These are phyloP conservation scores for Lithosia quadra DNA, from an alignment of 2,888 invertebrate genomes.

Conservation along the genomic window DNA sequence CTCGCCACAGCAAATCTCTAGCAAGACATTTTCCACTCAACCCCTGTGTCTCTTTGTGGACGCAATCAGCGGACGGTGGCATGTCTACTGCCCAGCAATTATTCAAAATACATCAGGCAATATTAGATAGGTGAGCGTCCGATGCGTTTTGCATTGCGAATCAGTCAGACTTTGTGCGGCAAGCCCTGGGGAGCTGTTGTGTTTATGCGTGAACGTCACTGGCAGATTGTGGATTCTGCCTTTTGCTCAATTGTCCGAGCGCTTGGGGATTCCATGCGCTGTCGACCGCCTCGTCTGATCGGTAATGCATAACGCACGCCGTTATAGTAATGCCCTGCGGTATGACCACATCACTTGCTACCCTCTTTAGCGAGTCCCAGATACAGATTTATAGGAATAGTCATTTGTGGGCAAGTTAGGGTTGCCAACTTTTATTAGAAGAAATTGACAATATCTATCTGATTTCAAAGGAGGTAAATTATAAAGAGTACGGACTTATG, in stretches of 20 bases:
- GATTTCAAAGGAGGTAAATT: no score
- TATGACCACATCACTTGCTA: constrained; percentile 10
- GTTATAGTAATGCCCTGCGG: constrained; percentile 14
- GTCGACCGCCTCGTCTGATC: constrained; percentile 32
- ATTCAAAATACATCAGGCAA: constrained; percentile 86
- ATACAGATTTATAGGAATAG: not conserved
- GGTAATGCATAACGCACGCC: constrained; percentile 20
- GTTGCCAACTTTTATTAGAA: no score
- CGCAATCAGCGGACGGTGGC: constrained; percentile 72
- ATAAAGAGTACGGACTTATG: no score
- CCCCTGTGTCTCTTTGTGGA: constrained; percentile 73
- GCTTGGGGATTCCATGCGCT: constrained; percentile 66
- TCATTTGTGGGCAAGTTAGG: no score
- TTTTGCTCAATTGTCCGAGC: constrained; percentile 74
- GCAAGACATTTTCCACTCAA: constrained; percentile 78
- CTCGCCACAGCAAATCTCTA: constrained; percentile 29
- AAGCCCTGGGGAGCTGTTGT: constrained; percentile 71
- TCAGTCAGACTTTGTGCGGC: constrained; percentile 79
- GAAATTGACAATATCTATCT: no score
- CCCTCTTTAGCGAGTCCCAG: constrained; percentile 7
- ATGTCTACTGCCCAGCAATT: constrained; percentile 75
- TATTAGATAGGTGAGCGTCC: constrained; percentile 84
- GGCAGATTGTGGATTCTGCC: constrained; percentile 73
- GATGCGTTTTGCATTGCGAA: constrained; percentile 86
- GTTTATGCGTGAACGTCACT: constrained; percentile 74